Evolutionary conservation across 2,797 vertebrate genomes (phyloP).

Genomic region (Pagetopsis macropterus): DNA sequence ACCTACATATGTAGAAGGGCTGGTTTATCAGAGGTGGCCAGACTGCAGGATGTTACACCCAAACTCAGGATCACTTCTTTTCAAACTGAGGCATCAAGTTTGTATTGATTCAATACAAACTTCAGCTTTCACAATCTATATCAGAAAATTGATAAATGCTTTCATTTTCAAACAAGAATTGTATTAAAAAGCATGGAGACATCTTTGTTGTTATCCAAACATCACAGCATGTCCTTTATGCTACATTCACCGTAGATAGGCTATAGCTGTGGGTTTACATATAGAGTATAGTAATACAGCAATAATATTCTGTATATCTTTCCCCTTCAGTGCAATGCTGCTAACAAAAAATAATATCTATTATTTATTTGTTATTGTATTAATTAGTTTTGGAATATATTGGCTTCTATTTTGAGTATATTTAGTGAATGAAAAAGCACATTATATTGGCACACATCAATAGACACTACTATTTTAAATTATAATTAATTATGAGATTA

Average conservation of each 20-base stretch:
- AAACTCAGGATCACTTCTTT: conserved; percentile 2
- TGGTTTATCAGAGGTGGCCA: background rate
- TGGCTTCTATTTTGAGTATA: background rate
- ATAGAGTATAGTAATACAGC: background rate
- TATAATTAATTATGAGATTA: background rate
- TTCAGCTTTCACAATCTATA: background rate
- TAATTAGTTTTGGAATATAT: no score
- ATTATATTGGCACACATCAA: background rate
- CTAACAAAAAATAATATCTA: background rate
- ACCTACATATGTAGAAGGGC: background rate
- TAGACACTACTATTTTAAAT: background rate
- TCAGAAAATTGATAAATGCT: background rate
- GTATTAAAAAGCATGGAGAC: background rate
- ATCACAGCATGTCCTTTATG: background rate
- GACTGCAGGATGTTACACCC: background rate
- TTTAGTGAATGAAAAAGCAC: background rate
- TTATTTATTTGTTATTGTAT: background rate
- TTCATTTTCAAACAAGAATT: conserved; percentile 11
- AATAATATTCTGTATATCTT: background rate
- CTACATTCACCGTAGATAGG: background rate
- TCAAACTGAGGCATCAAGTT: background rate
- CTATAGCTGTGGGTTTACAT: background rate
- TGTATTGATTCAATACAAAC: background rate
- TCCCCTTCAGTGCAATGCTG: background rate
- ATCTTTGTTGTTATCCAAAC: background rate